A percentile compares a stretch with the other conserved stretches of the same genome.
Conservation (phyloP, 2,113 vertebrate species). For the Dolichotis patagonum region DNA sequence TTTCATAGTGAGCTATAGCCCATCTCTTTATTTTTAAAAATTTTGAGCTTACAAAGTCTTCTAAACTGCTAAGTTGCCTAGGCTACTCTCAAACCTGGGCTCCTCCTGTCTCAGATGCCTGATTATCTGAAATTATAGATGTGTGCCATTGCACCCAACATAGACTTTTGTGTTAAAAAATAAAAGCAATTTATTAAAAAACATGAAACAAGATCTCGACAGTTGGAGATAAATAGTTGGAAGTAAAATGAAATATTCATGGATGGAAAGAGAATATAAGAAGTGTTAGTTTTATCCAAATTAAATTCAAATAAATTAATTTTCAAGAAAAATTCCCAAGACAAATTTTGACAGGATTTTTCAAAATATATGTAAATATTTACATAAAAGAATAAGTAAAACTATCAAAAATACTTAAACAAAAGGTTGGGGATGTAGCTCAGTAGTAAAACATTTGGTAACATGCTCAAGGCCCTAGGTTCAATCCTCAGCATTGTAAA, state of each 20-base stretch:
- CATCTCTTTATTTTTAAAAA: background rate
- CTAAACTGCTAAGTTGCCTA: background rate
- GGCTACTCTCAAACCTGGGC: background rate
- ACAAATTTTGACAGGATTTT: background rate
- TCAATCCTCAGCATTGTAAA: background rate
- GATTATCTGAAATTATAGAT: background rate
- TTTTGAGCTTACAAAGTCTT: background rate
- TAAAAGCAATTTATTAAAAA: background rate
- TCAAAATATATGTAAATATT: constrained; percentile 13
- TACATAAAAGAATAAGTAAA: background rate
- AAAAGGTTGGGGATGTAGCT: background rate
- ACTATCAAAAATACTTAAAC: background rate
- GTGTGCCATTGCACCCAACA: background rate
- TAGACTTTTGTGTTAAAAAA: background rate
- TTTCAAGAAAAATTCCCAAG: constrained; percentile 28
- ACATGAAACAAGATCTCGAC: background rate
- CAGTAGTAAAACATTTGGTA: background rate
- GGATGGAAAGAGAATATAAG: background rate
- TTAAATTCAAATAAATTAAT: background rate
- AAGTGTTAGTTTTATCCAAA: background rate
- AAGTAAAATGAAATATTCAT: background rate
- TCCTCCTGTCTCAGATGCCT: background rate
- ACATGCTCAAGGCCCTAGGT: background rate
- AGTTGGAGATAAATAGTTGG: background rate
- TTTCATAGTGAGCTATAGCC: background rate